Evolutionary conservation across 2,888 invertebrate genomes (phyloP).

Genomic region (Ornithoptera priamus): DNA sequence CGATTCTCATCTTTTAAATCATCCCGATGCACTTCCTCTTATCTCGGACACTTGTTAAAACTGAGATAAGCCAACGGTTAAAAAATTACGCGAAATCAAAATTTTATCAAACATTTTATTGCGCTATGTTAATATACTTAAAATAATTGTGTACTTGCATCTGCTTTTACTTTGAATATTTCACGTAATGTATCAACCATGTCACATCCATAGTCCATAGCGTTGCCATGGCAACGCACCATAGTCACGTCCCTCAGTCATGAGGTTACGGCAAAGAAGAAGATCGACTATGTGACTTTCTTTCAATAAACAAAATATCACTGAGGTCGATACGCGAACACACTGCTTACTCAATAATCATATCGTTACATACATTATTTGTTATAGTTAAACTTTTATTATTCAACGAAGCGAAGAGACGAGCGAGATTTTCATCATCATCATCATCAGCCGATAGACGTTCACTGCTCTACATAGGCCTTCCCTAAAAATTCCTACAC

Average conservation of each 20-base stretch:
- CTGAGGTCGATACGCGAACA: neutral
- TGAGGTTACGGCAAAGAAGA: too few relatives aligned
- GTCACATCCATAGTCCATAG: too few relatives aligned
- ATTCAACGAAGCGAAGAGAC: too few relatives aligned
- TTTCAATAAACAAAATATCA: neutral
- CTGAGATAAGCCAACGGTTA: constrained; percentile 7
- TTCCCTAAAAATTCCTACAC: too few relatives aligned
- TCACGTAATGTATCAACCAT: neutral
- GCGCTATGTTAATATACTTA: constrained; percentile 3
- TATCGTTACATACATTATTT: too few relatives aligned
- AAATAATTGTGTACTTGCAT: constrained; percentile 2
- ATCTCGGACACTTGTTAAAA: constrained; percentile 24
- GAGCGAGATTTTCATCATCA: too few relatives aligned
- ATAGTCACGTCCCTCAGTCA: too few relatives aligned
- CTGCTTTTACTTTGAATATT: neutral
- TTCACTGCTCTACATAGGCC: too few relatives aligned
- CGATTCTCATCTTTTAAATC: constrained; percentile 25
- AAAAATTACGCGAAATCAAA: constrained; percentile 23
- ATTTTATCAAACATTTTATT: constrained; percentile 17
- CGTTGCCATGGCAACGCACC: too few relatives aligned
- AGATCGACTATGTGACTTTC: too few relatives aligned
- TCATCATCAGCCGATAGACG: too few relatives aligned
- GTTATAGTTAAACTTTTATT: too few relatives aligned
- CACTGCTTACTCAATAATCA: neutral
- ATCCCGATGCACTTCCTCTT: constrained; percentile 22